A percentile compares a stretch with the other conserved stretches of the same genome.
Conservation (phyloP, 2,113 vertebrate genomes). For the Lycocorax pyrrhopterus region DNA sequence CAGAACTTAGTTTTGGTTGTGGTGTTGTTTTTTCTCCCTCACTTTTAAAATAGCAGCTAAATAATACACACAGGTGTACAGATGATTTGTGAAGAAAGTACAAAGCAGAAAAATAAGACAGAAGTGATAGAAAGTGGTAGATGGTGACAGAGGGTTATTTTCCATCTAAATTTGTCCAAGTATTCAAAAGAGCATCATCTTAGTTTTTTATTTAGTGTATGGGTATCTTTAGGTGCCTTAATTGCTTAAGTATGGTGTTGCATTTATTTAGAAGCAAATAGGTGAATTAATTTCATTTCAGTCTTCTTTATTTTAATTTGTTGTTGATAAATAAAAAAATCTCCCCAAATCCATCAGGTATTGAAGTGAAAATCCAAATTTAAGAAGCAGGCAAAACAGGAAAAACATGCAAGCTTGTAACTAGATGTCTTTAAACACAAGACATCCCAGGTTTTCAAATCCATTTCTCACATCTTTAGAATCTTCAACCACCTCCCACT, state of each 20-base stretch:
- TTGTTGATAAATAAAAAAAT: background rate
- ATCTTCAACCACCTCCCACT: background rate
- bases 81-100: constrained; percentile 9
- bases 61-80: background rate
- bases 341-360: background rate
- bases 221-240: background rate
- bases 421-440: background rate
- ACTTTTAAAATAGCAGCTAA: background rate
- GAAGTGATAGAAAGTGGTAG: background rate
- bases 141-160: background rate
- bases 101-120: background rate
- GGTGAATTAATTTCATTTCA: background rate
- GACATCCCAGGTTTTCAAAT: background rate
- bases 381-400: background rate
- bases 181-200: background rate
- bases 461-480: background rate
- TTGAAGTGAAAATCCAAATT: background rate
- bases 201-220: background rate
- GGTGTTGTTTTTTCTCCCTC: background rate
- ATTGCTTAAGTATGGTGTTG: background rate
- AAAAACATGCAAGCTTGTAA: background rate
- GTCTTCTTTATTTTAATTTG: background rate
- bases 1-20: background rate
- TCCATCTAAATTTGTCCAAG: background rate
- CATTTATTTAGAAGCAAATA: background rate